Evolutionary conservation across 2,797 vertebrate species (phyloP).

Genomic region (Morelia viridis): DNA sequence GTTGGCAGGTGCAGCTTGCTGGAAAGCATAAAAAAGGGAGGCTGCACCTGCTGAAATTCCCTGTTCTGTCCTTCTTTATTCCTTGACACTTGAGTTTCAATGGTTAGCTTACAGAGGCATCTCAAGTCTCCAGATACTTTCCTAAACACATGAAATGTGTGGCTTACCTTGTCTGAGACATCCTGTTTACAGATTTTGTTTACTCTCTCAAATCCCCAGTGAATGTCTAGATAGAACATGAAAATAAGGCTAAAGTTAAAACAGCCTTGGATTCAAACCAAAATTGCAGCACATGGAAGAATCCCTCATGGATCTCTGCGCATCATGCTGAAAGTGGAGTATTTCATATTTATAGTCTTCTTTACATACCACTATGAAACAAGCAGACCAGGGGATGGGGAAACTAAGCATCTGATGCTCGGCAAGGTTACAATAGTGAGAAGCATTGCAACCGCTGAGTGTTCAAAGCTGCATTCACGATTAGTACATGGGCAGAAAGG

Average conservation of each 20-base stretch:
- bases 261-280: background rate
- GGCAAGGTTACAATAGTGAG: background rate
- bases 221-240: background rate
- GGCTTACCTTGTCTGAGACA: background rate
- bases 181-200: background rate
- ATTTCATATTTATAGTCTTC: background rate
- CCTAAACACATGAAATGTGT: background rate
- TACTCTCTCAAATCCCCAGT: background rate
- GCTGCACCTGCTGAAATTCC: background rate
- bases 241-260: background rate
- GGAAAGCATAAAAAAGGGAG: background rate
- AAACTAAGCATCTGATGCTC: background rate
- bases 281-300: background rate
- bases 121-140: background rate
- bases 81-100: background rate
- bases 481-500: background rate
- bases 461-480: background rate
- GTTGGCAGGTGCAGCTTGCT: background rate
- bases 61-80: background rate
- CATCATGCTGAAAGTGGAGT: background rate
- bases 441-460: background rate
- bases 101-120: background rate
- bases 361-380: background rate
- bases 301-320: background rate
- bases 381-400: background rate